A percentile compares a stretch with the other conserved stretches of the same genome.
phyloP scores from a whole-genome alignment of 2,797 vertebrate species.

The Notolepis coatsorum region DNA sequence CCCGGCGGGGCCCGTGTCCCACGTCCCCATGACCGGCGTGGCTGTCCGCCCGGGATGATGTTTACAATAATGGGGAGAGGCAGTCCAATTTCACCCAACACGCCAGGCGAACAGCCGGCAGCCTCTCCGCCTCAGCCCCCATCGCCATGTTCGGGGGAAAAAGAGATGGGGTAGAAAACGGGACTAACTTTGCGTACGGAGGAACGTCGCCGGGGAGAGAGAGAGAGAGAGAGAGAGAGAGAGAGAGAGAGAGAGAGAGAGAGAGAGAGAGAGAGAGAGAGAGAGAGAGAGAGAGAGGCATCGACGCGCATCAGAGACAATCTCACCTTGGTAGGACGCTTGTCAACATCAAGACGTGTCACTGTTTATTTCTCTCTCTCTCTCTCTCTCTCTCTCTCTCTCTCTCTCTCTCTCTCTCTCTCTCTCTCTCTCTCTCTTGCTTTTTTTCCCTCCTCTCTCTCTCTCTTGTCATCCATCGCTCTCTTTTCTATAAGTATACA shows the following conservation, averaged over 20 bases:
- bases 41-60: conserved; percentile 85
- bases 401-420: conserved; percentile 21
- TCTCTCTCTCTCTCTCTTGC: conserved; percentile 52
- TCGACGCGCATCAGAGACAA: conserved; percentile 75
- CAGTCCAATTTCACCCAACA: conserved; percentile 88
- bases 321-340: conserved; percentile 79
- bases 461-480: too few species aligned
- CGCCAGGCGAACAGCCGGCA: conserved; percentile 70
- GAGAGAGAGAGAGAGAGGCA: conserved; percentile 55
- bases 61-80: conserved; percentile 88
- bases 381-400: conserved; percentile 18
- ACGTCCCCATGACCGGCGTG: conserved; percentile 72
- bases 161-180: conserved; percentile 87
- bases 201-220: conserved; percentile 32
- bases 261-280: background rate
- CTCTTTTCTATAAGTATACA: conserved; percentile 65
- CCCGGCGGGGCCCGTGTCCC: conserved; percentile 69
- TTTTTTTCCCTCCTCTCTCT: too few species aligned
- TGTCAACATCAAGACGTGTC: conserved; percentile 83
- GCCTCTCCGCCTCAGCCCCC: conserved; percentile 72
- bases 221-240: too few species aligned
- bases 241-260: conserved; percentile 54
- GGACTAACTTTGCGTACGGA: conserved; percentile 80
- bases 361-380: conserved; percentile 65
- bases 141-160: conserved; percentile 79